A percentile compares a stretch with the other conserved stretches of the same genome.
Evolutionary conservation across 2,888 invertebrate species (phyloP).

Genomic region (Tipula unca): DNA sequence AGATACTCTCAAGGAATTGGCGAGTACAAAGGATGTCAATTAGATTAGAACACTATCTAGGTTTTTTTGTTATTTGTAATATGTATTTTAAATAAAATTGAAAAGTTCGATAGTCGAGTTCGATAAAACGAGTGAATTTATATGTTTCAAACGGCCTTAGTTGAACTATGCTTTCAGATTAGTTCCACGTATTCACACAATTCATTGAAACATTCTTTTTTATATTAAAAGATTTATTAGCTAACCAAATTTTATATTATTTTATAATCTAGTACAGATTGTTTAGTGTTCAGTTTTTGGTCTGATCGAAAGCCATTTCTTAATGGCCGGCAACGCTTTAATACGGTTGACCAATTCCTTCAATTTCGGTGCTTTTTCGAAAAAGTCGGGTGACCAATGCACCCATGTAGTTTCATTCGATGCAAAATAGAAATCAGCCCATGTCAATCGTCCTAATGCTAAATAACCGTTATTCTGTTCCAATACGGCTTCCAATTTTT

Average conservation of each 20-base stretch:
- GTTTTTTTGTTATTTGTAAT: not conserved
- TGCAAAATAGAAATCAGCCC: not conserved
- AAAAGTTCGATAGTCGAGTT: not conserved
- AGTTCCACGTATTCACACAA: too few relatives aligned
- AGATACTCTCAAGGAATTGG: slow-evolving; percentile 42
- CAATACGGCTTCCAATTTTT: not conserved
- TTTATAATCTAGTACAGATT: too few relatives aligned
- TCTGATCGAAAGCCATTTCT: not conserved
- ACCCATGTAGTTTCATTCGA: not conserved
- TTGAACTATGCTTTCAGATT: too few relatives aligned
- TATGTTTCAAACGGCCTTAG: too few relatives aligned
- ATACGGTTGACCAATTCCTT: not conserved
- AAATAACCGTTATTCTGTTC: not conserved
- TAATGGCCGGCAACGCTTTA: not conserved
- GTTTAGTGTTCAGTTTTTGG: not conserved
- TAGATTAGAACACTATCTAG: not conserved
- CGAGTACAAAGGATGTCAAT: not conserved
- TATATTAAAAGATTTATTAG: too few relatives aligned
- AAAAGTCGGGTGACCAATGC: not conserved
- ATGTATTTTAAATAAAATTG: not conserved
- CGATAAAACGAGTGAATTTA: too few relatives aligned
- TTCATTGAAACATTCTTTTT: too few relatives aligned
- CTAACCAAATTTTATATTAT: too few relatives aligned
- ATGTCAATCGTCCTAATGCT: not conserved
- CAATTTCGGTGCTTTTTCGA: not conserved